Evolutionary conservation across 2,113 vertebrate genomes (phyloP), one percentile per base, ranked within the genome.

Genomic region (Arenaria interpres): DNA sequence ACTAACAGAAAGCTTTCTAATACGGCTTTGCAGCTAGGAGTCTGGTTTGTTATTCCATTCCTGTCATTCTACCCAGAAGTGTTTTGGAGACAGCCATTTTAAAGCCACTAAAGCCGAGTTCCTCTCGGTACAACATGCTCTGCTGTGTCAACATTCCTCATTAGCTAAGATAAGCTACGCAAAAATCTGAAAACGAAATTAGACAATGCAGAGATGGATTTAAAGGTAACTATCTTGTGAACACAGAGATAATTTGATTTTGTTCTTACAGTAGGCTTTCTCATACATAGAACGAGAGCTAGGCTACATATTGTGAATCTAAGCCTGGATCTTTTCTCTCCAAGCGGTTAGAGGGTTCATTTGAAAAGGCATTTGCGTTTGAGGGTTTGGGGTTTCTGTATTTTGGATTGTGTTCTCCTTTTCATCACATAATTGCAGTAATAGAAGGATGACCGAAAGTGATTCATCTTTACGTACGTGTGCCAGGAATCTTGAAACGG

Each of bases 171-270:
- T 45, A 95, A 96, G 67, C 79, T 81, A 77, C 63, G 50, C 43
- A 92, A 90, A 94, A 92, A 84, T 80, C 72, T 76, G 45, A 88
- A 94, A 88, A 94, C 41, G 1, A 80, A 89, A 90, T 95, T 89
- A 89, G 91, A 37, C 7, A 3, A 7, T 64, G 50, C 18, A 63
- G 80, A 81, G 75, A 90, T 37, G 1, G 80, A 88, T 80, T 88
- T 95, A 92, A 71, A 77, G 68, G 32, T 74, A 93, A 50, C 91
- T 81, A 27, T 27, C 45, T 86, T 77, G 54, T 84, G 59, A 93
- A 90, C 71, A 60, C 35, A 64, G 71, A 85, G 35, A 56, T 80
- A 83, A 95, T 94, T 86, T 73, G n/a, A 86, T 90, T 96, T 92
- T 73, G n/a, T 84, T 89, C 95, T 92, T 92, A 84, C 45, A 90